Base-by-base conservation (phyloP, 2,888 invertebrate species). In the Cepaea hortensis region DNA sequence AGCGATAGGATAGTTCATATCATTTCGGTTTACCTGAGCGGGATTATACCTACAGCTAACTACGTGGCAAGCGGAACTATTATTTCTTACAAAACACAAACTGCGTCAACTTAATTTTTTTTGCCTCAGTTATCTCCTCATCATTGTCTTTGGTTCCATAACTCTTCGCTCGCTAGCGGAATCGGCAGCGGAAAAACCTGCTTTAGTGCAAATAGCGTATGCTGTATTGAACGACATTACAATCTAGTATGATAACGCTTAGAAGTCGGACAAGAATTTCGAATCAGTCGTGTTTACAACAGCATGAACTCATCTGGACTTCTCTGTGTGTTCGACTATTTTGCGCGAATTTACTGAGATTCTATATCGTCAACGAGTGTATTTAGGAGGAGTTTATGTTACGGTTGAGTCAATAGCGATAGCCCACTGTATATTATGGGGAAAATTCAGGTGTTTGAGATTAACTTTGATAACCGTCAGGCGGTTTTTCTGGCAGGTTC, bases 401-500 rank as follows among this genome's bases (percentile, higher is more conserved):
- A 4, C 18, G 6, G 18, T 76, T 46, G 11, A 48, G 75, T 15
- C 5, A 68, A 68, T 11, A 11, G 3, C 18, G n/a, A 3, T 50
- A 18, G 20, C 20, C 13, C 7, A 50, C n/a, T 84, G 2, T 35
- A 46, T 62, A 65, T 23, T 46, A 88, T 88, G 88, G 88, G 88
- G 20, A 88, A 86, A 70, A 80, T 88, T 65, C 84, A 85, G 35
- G 23, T 62, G 79, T 88, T 88, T 86, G 86, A 85, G 65, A 85
- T 88, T 65, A 73, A 73, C 48, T 88, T 88, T 61, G 87, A 85
- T 61, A 82, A 81, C 18, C 50, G 65, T 18, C 86, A 88, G 46
- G 86, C 81, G 6, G 88, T 88, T 9, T 89, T 85, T 65, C 85
- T 85, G 35, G 87, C 87, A 23, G 89, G 89, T 0, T 77, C 86